A percentile compares a stretch with the other conserved stretches of the same genome.
Conservation (phyloP, 2,797 vertebrate genomes). For the Melanotaenia pygmaea region DNA sequence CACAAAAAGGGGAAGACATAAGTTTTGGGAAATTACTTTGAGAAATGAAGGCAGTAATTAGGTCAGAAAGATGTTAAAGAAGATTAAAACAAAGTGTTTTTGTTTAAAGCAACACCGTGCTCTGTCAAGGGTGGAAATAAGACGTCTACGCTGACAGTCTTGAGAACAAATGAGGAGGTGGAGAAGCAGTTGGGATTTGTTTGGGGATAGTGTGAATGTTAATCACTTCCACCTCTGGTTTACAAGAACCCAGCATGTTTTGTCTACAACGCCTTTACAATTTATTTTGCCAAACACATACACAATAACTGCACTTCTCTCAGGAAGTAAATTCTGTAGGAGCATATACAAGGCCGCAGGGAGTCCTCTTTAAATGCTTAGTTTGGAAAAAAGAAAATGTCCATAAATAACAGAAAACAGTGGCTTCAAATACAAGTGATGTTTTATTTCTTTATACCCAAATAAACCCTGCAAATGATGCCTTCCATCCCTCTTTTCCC, state of each 20-base stretch:
- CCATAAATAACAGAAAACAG: conserved; percentile 35
- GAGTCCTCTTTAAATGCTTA: conserved; percentile 34
- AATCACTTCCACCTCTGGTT: conserved; percentile 73
- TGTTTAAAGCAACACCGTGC: conserved; percentile 49
- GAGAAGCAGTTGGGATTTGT: conserved; percentile 49
- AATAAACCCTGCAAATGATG: conserved; percentile 12
- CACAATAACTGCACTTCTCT: conserved; percentile 37
- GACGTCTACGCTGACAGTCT: conserved; percentile 47
- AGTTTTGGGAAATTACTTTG: conserved; percentile 29
- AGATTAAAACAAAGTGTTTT: conserved; percentile 42
- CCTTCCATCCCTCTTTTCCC: conserved; percentile 11
- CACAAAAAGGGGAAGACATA: conserved; percentile 4
- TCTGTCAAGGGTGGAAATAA: conserved; percentile 40
- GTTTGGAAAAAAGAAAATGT: conserved; percentile 2
- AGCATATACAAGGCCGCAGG: conserved; percentile 13
- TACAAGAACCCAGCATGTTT: conserved; percentile 69
- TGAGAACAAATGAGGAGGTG: conserved; percentile 56
- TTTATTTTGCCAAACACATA: conserved; percentile 60
- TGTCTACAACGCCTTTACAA: conserved; percentile 53
- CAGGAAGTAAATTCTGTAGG: conserved; percentile 17
- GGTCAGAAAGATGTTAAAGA: conserved; percentile 40
- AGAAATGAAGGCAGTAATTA: conserved; percentile 57
- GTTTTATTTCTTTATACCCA: background rate
- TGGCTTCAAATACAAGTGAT: conserved; percentile 3
- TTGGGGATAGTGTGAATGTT: conserved; percentile 59